phyloP scores from a whole-genome alignment of 53 echinoderm and acorn worm species.

The Paracentrotus lividus region DNA sequence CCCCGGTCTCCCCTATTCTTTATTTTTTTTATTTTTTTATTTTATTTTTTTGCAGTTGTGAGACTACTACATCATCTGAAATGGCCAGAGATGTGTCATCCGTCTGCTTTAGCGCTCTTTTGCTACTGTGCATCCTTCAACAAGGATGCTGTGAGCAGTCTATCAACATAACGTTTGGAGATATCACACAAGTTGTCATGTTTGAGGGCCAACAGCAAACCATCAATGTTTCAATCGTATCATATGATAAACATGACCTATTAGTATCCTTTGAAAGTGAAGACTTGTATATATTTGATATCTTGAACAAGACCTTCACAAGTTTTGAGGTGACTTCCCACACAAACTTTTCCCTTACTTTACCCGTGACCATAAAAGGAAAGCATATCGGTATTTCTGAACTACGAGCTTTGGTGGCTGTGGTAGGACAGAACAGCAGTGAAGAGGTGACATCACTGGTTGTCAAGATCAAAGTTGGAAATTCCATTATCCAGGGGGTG shows the following conservation, averaged over 20 bases:
- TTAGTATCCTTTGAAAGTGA: constrained; percentile 59
- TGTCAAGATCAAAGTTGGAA: constrained; percentile 66
- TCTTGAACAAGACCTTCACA: constrained; percentile 63
- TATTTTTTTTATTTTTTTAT: too few species aligned
- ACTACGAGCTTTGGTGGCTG: constrained; percentile 65
- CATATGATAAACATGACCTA: background rate
- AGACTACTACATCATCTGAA: background rate
- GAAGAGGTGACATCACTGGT: constrained; percentile 36
- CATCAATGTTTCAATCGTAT: constrained; percentile 23
- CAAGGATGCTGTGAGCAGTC: background rate
- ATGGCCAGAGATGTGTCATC: background rate
- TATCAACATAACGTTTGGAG: constrained; percentile 23
- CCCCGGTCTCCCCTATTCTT: too few species aligned
- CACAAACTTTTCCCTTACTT: constrained; percentile 68
- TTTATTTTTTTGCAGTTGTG: too few species aligned
- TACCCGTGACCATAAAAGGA: constrained; percentile 72
- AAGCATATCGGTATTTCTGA: constrained; percentile 74
- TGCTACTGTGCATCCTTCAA: background rate
- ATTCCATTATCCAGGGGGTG: constrained; percentile 59
- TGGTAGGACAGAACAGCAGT: background rate
- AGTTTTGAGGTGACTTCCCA: constrained; percentile 44
- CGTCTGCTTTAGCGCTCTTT: background rate
- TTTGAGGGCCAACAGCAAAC: background rate
- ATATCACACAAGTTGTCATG: background rate
- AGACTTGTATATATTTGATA: constrained; percentile 54